Evolutionary conservation across 2,113 vertebrate genomes (phyloP), one percentile per base, ranked within the genome.

Genomic region (Spilogale gracilis): DNA sequence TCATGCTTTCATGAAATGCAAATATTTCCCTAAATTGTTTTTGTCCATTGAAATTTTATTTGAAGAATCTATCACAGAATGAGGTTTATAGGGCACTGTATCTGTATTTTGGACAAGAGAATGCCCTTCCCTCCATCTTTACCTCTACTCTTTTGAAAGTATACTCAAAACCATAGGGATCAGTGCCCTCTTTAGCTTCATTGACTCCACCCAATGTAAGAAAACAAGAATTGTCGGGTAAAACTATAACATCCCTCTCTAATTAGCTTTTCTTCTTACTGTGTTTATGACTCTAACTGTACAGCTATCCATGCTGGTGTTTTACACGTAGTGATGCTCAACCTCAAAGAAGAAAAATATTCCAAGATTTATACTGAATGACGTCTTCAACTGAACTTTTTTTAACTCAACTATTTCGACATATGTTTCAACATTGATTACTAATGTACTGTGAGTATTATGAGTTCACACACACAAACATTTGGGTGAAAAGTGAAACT

Each of bases 1-100:
- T 30, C 60, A 52, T 45, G 30, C 38, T 95, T 79, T 86, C 65
- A 84, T 38, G n/a, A 58, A 32, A 61, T 63, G 5, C 58, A 92
- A 95, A 58, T 50, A 61, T 69, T 84, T 71, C 45, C 12, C 61
- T 32, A 78, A 83, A 74, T 89, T 81, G 89, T 85, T 93, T 96
- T 69, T 87, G 60, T 79, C 16, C 25, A 30, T 16, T 89, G 63
- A 95, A 91, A 95, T 74, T 91, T 21, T 83, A 89, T 56, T 90
- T 89, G 43, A 96, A 82, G 52, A 91, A 74, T 74, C 91, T 58
- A 23, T 69, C 43, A 91, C 20, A 50, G 79, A 74, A 82, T 67
- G 38, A 38, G 8, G 38, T 43, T 32, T 73, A 23, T 30, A 91
- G 50, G 21, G 30, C 18, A 63, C 23, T 30, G 3, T 1, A 52